Percentiles rank a stretch among this genome's conserved stretches.
Conservation (phyloP, 2,888 invertebrate species). For the Nineta flava region DNA sequence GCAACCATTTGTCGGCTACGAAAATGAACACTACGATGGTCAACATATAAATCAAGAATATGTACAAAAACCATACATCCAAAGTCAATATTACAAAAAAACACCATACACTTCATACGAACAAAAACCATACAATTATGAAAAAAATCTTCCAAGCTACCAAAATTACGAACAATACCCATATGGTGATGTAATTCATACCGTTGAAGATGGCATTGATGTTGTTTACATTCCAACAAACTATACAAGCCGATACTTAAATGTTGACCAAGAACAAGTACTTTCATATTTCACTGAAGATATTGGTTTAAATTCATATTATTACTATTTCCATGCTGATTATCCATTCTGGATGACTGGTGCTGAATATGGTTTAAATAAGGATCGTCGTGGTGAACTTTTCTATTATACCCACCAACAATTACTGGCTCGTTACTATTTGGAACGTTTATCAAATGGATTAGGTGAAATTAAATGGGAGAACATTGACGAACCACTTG, state of each 20-base stretch:
- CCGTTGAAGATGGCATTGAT: too few species aligned
- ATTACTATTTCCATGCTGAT: slow-evolving; percentile 42
- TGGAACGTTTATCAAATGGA: slow-evolving; percentile 56
- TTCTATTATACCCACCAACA: slow-evolving; percentile 52
- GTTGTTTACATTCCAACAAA: slow-evolving; percentile 43
- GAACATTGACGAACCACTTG: slow-evolving; percentile 24
- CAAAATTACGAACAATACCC: too few species aligned
- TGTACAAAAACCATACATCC: too few species aligned
- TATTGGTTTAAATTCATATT: slow-evolving; percentile 45
- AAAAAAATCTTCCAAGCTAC: too few species aligned
- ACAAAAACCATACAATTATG: too few species aligned
- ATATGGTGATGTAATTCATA: too few species aligned
- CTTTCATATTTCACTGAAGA: slow-evolving; percentile 60
- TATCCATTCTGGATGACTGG: slow-evolving; percentile 49
- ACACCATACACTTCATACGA: too few species aligned
- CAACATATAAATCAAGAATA: too few species aligned
- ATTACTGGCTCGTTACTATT: slow-evolving; percentile 51
- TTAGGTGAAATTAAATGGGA: slow-evolving; percentile 47
- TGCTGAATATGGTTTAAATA: slow-evolving; percentile 31
- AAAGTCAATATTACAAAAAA: too few species aligned
- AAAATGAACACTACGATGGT: too few species aligned
- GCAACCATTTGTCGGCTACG: too few species aligned
- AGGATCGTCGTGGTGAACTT: slow-evolving; percentile 45
- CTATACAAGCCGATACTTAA: slow-evolving; percentile 38
- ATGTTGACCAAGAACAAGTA: slow-evolving; percentile 36